phyloP scores from a whole-genome alignment of 2,797 vertebrate genomes.

The Helicolenus hilgendorfi region DNA sequence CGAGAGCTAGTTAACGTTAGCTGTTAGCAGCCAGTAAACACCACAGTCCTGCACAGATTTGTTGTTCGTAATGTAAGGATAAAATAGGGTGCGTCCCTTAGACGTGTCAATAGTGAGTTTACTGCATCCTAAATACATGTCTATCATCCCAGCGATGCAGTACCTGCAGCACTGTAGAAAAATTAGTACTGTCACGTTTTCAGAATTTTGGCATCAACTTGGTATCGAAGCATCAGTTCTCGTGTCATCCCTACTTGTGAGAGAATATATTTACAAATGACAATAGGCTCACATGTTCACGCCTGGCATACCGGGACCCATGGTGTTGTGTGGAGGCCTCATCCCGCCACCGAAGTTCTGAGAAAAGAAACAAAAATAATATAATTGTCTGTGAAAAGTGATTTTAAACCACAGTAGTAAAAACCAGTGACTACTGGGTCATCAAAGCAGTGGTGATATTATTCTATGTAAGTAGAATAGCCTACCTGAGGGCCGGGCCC shows the following conservation, averaged over 20 bases:
- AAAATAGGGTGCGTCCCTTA: no score
- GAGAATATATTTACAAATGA: background rate
- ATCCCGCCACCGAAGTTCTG: constrained; percentile 99
- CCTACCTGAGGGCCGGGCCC: constrained; percentile 97
- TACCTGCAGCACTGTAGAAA: no score
- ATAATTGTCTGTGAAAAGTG: background rate
- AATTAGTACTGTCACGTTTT: no score
- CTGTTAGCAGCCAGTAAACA: no score
- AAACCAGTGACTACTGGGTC: background rate
- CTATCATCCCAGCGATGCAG: no score
- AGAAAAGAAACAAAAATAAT: constrained; percentile 42
- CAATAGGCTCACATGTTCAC: constrained; percentile 96
- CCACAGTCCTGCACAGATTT: no score
- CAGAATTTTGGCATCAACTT: no score
- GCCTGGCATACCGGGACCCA: constrained; percentile 98
- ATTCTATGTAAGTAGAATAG: background rate
- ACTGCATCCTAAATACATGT: no score
- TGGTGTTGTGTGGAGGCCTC: constrained; percentile 99
- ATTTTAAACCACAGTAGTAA: background rate
- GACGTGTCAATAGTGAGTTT: no score
- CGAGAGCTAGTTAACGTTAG: no score
- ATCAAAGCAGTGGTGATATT: background rate
- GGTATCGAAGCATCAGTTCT: no score
- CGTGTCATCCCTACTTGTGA: background rate
- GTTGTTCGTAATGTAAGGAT: no score